These are phyloP conservation scores for Delia radicum DNA, from an alignment of 1,140 invertebrate genomes.

Conservation along the genomic window DNA sequence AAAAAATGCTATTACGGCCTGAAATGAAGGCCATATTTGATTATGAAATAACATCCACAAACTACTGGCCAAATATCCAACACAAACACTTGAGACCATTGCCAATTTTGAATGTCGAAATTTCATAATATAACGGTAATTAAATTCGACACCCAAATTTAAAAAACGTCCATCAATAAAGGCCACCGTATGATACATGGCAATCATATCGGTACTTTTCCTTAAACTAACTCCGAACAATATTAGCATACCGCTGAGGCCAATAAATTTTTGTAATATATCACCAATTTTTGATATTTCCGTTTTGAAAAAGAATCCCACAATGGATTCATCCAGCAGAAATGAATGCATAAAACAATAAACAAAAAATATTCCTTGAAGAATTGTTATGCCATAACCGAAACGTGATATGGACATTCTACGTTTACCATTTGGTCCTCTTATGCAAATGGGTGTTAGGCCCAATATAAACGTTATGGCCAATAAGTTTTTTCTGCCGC, in stretches of 20 bases:
- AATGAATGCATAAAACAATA: constrained; percentile 46
- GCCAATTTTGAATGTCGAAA: constrained; percentile 36
- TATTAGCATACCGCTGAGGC: constrained; percentile 44
- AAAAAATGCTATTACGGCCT: constrained; percentile 48
- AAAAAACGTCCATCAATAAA: constrained; percentile 37
- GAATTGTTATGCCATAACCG: constrained; percentile 42
- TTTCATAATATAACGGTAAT: constrained; percentile 44
- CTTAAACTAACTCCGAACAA: constrained; percentile 39
- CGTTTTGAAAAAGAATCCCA: constrained; percentile 50
- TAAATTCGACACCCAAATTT: constrained; percentile 41
- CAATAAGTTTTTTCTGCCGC: constrained; percentile 42
- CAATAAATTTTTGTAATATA: constrained; percentile 47
- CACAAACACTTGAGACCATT: constrained; percentile 35
- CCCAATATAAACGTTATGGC: constrained; percentile 46
- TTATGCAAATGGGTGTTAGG: constrained; percentile 42
- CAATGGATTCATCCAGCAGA: constrained; percentile 47
- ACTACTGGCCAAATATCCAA: constrained; percentile 41
- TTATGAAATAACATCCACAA: constrained; percentile 42
- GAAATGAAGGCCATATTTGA: constrained; percentile 42
- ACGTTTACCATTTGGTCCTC: constrained; percentile 26
- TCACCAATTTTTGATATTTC: constrained; percentile 48
- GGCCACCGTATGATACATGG: constrained; percentile 39
- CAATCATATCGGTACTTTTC: constrained; percentile 32
- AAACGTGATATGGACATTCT: constrained; percentile 39
- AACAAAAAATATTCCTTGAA: constrained; percentile 47